phyloP scores from a whole-genome alignment of 53 echinoderm and acorn worm species.

The Patiria pectinifera region DNA sequence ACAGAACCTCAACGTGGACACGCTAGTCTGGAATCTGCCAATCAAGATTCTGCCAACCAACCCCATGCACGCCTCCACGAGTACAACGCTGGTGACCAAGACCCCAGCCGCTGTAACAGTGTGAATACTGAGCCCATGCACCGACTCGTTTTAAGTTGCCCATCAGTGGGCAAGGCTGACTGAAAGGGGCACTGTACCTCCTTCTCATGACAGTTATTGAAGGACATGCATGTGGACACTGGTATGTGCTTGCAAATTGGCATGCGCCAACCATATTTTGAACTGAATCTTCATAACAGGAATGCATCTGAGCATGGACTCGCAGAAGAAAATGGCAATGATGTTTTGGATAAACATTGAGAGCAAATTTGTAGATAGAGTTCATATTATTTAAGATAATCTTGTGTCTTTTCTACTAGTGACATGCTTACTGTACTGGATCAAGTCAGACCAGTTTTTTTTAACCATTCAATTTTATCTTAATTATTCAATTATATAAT shows the following conservation, averaged over 20 bases:
- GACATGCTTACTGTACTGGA: not conserved
- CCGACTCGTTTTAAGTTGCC: not conserved
- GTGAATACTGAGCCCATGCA: not conserved
- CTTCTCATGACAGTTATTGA: not conserved
- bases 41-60: slow-evolving; percentile 97
- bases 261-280: no score
- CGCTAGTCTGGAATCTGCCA: slow-evolving; percentile 97
- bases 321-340: not conserved
- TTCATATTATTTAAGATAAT: not conserved
- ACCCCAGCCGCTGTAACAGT: slow-evolving; percentile 66
- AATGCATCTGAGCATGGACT: not conserved
- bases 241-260: no score
- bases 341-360: not conserved
- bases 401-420: no score
- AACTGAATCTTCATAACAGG: not conserved
- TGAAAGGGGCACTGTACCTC: not conserved
- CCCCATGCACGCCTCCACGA: slow-evolving; percentile 86
- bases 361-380: not conserved
- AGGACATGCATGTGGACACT: no score
- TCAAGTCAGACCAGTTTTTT: not conserved
- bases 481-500: not conserved
- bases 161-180: not conserved
- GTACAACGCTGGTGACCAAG: slow-evolving; percentile 72
- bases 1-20: slow-evolving; percentile 84
- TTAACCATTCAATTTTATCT: no score